Evolutionary conservation across 2,113 vertebrate genomes (phyloP).

Genomic region (Pitta sordida): DNA sequence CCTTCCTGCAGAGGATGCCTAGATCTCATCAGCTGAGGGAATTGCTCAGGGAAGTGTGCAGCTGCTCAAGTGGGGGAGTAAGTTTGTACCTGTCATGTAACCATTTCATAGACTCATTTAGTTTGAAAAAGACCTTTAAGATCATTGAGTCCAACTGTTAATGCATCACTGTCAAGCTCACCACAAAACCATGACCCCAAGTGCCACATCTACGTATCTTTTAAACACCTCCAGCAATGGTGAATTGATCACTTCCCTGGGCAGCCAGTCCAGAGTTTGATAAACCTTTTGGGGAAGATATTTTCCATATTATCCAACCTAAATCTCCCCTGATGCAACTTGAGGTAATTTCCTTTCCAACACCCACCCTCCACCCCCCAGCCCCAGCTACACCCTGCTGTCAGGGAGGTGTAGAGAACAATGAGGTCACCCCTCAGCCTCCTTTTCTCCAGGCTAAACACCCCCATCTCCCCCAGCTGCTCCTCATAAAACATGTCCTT

Average conservation of each 20-base stretch:
- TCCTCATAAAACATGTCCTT: neutral
- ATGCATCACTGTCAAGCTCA: neutral
- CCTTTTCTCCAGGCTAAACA: neutral
- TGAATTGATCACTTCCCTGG: neutral
- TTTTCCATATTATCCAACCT: neutral
- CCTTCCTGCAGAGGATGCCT: neutral
- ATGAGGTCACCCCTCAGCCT: neutral
- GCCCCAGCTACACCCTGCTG: neutral
- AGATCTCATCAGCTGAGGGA: neutral
- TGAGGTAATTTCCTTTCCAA: neutral
- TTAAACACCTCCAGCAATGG: neutral
- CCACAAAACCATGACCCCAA: neutral
- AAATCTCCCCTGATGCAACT: neutral
- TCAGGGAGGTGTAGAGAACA: neutral
- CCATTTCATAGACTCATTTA: neutral
- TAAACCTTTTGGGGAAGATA: neutral
- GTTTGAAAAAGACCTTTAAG: neutral
- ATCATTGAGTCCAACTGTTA: neutral
- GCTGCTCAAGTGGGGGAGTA: neutral
- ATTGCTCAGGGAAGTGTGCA: neutral
- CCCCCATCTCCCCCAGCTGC: neutral
- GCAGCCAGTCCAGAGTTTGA: neutral
- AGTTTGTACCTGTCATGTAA: neutral
- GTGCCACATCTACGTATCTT: accelerated
- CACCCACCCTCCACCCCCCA: too few species aligned